phyloP scores from a whole-genome alignment of 2,888 invertebrate species.

The Archaeoteleia sp. region DNA sequence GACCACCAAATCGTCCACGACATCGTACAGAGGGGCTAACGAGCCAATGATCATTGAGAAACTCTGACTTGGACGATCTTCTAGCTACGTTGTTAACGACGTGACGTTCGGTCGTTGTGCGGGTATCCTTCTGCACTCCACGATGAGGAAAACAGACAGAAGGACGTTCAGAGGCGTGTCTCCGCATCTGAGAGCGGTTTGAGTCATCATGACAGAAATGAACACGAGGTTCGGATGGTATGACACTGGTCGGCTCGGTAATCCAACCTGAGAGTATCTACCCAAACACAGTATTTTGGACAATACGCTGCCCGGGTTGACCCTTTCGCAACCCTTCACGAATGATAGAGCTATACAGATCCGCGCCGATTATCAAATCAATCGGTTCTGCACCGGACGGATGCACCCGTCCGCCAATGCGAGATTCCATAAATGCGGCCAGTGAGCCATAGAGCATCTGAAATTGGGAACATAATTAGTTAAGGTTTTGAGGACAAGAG shows the following conservation, averaged over 20 bases:
- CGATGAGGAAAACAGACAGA: neutral
- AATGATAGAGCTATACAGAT: slow-evolving; percentile 6
- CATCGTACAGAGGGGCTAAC: too few species aligned
- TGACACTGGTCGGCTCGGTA: neutral
- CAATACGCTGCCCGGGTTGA: neutral
- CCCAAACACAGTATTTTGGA: slow-evolving; percentile 20
- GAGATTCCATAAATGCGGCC: too few species aligned
- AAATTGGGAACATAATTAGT: too few species aligned
- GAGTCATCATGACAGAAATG: neutral
- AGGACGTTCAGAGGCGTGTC: neutral
- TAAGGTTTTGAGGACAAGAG: too few species aligned
- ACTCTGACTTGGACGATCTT: neutral
- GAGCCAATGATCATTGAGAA: neutral
- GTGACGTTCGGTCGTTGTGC: too few species aligned
- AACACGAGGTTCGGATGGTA: neutral
- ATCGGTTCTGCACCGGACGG: neutral
- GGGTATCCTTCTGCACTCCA: neutral
- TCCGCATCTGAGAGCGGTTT: neutral
- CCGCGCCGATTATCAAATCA: slow-evolving; percentile 16
- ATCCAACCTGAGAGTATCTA: slow-evolving; percentile 17
- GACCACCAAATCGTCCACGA: too few species aligned
- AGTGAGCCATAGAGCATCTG: too few species aligned
- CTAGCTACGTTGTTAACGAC: neutral
- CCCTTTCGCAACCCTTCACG: slow-evolving; percentile 12
- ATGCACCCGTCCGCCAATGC: too few species aligned